phyloP scores from a whole-genome alignment of 2,113 vertebrate genomes.

The Proterorhinus semilunaris region DNA sequence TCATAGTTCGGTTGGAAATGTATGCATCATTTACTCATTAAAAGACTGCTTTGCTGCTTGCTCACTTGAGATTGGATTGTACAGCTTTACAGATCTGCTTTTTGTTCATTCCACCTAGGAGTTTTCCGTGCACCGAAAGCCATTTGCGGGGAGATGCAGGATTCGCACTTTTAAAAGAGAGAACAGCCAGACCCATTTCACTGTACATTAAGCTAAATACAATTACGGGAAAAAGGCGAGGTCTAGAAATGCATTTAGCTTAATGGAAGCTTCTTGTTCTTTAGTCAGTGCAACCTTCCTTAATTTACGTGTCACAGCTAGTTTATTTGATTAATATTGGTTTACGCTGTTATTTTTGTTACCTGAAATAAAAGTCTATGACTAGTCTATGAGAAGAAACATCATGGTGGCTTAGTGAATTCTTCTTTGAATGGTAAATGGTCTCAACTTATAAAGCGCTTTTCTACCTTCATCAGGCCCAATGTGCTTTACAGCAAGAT shows the following conservation, averaged over 20 bases:
- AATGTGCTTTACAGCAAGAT: too few relatives aligned
- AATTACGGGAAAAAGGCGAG: neutral
- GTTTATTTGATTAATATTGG: too few relatives aligned
- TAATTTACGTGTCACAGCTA: too few relatives aligned
- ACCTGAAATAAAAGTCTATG: too few relatives aligned
- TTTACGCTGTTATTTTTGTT: too few relatives aligned
- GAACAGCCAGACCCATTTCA: slow-evolving; percentile 62
- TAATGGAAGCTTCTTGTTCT: slow-evolving; percentile 16
- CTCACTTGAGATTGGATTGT: slow-evolving; percentile 64
- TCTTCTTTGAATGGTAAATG: too few relatives aligned
- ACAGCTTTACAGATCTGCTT: slow-evolving; percentile 57
- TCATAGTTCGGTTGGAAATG: slow-evolving; percentile 29
- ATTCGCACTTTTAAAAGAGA: slow-evolving; percentile 43
- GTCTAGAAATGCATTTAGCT: slow-evolving; percentile 33
- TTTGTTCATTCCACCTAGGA: slow-evolving; percentile 62
- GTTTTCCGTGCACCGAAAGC: slow-evolving; percentile 52
- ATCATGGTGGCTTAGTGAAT: too few relatives aligned
- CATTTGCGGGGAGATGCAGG: slow-evolving; percentile 31
- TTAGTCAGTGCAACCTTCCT: too few relatives aligned
- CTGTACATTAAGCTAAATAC: slow-evolving; percentile 70
- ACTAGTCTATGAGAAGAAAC: too few relatives aligned
- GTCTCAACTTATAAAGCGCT: too few relatives aligned
- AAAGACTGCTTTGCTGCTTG: slow-evolving; percentile 41
- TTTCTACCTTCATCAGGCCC: too few relatives aligned
- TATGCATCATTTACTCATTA: slow-evolving; percentile 63